Conservation (phyloP, 2,888 invertebrate species). For the Idaea dimidiata region DNA sequence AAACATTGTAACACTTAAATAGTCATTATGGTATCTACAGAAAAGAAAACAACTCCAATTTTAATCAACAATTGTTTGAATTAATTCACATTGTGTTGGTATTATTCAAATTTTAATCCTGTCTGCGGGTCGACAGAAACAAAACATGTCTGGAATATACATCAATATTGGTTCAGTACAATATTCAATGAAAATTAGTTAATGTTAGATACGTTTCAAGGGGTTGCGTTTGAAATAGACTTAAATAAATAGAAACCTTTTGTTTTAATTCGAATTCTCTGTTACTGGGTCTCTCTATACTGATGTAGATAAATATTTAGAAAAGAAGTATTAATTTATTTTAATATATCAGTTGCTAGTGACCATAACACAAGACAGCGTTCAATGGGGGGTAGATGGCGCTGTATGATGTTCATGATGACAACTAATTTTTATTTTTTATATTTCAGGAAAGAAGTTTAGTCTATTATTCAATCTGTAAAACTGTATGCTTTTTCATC, state of each 20-base stretch:
- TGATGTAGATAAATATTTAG: too few species aligned
- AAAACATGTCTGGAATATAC: neutral
- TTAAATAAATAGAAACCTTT: neutral
- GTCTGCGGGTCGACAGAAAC: slow-evolving; percentile 5
- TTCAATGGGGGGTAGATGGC: too few species aligned
- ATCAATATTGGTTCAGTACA: neutral
- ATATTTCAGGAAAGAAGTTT: too few species aligned
- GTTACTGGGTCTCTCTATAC: too few species aligned
- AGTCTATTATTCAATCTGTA: too few species aligned
- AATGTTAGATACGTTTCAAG: neutral
- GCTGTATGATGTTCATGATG: too few species aligned
- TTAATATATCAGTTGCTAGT: too few species aligned
- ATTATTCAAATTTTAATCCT: slow-evolving; percentile 23
- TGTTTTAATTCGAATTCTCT: too few species aligned
- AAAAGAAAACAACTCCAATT: neutral
- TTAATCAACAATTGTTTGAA: slow-evolving; percentile 17
- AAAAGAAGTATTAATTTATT: too few species aligned
- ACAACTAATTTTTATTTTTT: too few species aligned
- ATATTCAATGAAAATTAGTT: neutral
- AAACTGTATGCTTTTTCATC: too few species aligned
- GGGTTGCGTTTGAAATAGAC: neutral
- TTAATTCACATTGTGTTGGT: slow-evolving; percentile 4
- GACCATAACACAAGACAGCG: too few species aligned
- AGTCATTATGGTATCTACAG: neutral
- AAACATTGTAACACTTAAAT: neutral